Evolutionary conservation across 2,113 vertebrate species (phyloP), one percentile per base, ranked within the genome.

Genomic region (Hiodon alosoides): DNA sequence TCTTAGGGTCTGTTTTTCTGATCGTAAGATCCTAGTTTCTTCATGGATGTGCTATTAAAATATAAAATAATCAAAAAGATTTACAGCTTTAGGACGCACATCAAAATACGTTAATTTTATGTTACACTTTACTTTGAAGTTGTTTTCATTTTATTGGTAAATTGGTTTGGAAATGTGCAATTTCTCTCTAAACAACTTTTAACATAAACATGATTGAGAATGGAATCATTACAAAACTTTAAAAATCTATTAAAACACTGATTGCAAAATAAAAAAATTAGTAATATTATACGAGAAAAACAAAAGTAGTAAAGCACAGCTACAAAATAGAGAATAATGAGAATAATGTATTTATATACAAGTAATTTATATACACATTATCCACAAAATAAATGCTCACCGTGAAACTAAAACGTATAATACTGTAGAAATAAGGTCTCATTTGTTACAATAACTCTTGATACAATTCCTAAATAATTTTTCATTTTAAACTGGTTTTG

Each of bases 381-480:
- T 75, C 65, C 17, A 68, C 52, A 67, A 67, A 53, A 74, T 57
- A 74, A 74, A 75, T 64, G 73, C 65, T 75, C 73, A 75, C 67
- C 54, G 11, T 67, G 46, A 51, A 55, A 50, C 16, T 31, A 71
- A 64, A 13, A 71, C 7, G 6, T 46, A 57, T 31, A 46, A 71
- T 71, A 7, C 14, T 64, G 7, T 31, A 54, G 67, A 76, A 54
- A 59, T 59, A 7, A 60, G 46, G 51, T 61, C 7, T 58, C 50
- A 31, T 31, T 31, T 58, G 16, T 71, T 71, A 47, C 70, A 59
- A 52, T 59, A 47, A 17, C 60, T 50, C n/a, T n/a, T 31, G 64
- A 48, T 66, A 46, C n/a, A n/a, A n/a, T n/a, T n/a, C 13, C 70
- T 46, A 71, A 59, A 55, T 60, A 53, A 69, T 4, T 53, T 53